Conservation (phyloP, 1,140 invertebrate genomes). For the Hypothenemus hampei region DNA sequence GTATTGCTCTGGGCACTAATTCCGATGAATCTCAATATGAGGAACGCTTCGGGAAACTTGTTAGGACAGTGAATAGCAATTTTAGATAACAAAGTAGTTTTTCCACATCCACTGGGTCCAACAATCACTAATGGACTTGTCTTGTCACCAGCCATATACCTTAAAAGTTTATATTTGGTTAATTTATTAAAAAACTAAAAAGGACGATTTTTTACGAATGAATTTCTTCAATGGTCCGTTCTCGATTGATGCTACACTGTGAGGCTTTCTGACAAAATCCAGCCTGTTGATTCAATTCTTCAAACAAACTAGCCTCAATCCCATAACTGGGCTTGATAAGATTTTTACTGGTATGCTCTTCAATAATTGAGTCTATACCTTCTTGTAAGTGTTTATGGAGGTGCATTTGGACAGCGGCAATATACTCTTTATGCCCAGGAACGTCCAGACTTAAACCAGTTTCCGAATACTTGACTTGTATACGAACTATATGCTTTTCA, state of each 20-base stretch:
- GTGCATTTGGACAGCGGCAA: constrained; percentile 54
- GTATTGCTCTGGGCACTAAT: constrained; percentile 63
- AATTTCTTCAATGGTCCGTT: constrained; percentile 58
- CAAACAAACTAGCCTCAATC: constrained; percentile 52
- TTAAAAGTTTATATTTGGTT: constrained; percentile 31
- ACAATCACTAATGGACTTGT: constrained; percentile 65
- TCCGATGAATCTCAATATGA: constrained; percentile 59
- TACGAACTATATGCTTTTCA: constrained; percentile 58
- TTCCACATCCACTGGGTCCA: constrained; percentile 73
- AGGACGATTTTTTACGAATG: constrained; percentile 57
- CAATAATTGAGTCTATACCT: constrained; percentile 56
- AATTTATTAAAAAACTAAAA: neutral
- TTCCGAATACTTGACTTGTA: constrained; percentile 54
- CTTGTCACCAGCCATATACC: constrained; percentile 62
- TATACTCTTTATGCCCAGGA: constrained; percentile 58
- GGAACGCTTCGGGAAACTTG: constrained; percentile 61
- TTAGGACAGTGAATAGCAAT: constrained; percentile 59
- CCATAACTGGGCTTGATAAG: constrained; percentile 49
- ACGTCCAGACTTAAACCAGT: constrained; percentile 49
- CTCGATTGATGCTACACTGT: constrained; percentile 58
- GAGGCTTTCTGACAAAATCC: constrained; percentile 59
- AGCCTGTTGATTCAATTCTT: constrained; percentile 65
- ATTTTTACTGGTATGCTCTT: constrained; percentile 48
- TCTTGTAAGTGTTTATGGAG: constrained; percentile 50
- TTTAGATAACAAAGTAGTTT: constrained; percentile 70